phyloP scores from a whole-genome alignment of 2,797 vertebrate genomes.

The Distichodus sexfasciatus region DNA sequence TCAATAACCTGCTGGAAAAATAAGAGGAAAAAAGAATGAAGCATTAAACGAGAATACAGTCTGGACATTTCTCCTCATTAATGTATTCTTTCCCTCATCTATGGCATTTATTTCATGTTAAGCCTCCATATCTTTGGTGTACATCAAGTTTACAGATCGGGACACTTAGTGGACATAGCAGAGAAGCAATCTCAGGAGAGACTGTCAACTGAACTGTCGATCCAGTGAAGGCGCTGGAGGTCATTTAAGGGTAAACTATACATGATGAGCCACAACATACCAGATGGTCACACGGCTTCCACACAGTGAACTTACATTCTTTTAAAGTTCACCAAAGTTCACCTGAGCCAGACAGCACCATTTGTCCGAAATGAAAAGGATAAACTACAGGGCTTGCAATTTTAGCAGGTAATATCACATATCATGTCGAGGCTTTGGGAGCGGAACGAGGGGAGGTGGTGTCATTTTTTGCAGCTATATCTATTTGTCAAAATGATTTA shows the following conservation, averaged over 20 bases:
- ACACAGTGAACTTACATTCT: constrained; percentile 25
- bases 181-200: not conserved
- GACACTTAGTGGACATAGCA: constrained; percentile 6
- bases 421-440: constrained; percentile 30
- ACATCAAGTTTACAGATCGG: not conserved
- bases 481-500: constrained; percentile 44
- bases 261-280: constrained; percentile 26
- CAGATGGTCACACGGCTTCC: constrained; percentile 31
- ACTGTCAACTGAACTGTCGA: constrained; percentile 1
- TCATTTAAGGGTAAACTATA: constrained; percentile 32
- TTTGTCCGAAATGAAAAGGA: constrained; percentile 42
- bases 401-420: constrained; percentile 45
- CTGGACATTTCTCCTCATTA: not conserved
- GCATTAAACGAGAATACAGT: no score
- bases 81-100: not conserved
- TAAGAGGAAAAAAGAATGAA: no score
- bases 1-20: no score
- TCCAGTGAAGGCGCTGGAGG: constrained; percentile 10
- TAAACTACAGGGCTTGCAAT: constrained; percentile 33
- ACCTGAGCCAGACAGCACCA: constrained; percentile 34
- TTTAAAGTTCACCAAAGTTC: constrained; percentile 43
- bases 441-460: constrained; percentile 21
- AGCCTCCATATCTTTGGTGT: not conserved
- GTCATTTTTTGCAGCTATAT: constrained; percentile 38
- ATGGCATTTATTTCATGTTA: not conserved